These are phyloP conservation scores for Cecidostiba fungosa DNA, from an alignment of 2,888 invertebrate genomes.

Conservation along the genomic window DNA sequence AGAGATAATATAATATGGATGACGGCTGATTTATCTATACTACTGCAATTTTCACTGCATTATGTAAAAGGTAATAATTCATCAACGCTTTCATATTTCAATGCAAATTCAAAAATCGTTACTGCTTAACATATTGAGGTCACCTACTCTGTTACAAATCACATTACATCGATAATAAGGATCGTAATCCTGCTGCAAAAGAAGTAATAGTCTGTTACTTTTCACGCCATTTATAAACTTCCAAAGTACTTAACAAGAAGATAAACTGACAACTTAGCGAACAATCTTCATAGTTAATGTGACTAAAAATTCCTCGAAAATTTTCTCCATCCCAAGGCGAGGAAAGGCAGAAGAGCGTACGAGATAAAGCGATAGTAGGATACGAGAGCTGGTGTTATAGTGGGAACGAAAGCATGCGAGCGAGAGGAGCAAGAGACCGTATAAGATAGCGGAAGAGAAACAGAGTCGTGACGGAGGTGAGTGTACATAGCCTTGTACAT, in stretches of 20 bases:
- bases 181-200: neutral
- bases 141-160: no score
- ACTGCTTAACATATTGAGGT: neutral
- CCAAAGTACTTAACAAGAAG: slow-evolving; percentile 1
- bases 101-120: neutral
- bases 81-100: neutral
- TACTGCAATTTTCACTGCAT: neutral
- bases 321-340: neutral
- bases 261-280: slow-evolving; percentile 14
- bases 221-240: neutral
- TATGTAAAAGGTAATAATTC: neutral
- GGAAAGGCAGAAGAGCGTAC: neutral
- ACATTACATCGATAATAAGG: neutral
- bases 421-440: neutral
- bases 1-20: neutral
- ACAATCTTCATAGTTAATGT: slow-evolving; percentile 8
- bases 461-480: slow-evolving; percentile 18
- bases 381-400: neutral
- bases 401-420: slow-evolving; percentile 2
- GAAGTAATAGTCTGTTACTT: neutral
- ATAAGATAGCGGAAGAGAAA: neutral
- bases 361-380: slow-evolving; percentile 23
- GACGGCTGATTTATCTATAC: neutral
- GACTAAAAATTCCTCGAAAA: slow-evolving; percentile 35
- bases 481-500: slow-evolving; percentile 43